These are phyloP conservation scores for Aspidiotus rigidus DNA, from an alignment of 2,888 invertebrate species.

Conservation along the genomic window DNA sequence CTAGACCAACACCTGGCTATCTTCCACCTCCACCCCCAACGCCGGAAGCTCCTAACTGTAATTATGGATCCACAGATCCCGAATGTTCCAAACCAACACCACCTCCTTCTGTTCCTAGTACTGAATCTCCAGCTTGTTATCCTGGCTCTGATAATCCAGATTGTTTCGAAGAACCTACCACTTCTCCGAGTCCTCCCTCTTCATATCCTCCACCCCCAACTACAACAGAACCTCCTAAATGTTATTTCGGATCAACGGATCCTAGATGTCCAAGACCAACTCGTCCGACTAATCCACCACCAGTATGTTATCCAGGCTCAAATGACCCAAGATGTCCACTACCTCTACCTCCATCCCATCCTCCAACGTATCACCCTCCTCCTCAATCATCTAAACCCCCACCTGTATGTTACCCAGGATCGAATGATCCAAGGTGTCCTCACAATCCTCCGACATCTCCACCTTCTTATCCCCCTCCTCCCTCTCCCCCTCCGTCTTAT, in stretches of 20 bases:
- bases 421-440: conserved; percentile 34
- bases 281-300: conserved; percentile 41
- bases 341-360: conserved; percentile 30
- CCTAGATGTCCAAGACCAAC: conserved; percentile 39
- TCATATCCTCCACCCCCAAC: conserved; percentile 31
- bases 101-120: conserved; percentile 36
- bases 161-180: conserved; percentile 39
- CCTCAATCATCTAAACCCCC: conserved; percentile 39
- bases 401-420: conserved; percentile 33
- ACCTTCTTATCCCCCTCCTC: conserved; percentile 39
- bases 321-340: conserved; percentile 41
- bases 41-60: conserved; percentile 39
- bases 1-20: conserved; percentile 9
- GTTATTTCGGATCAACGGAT: conserved; percentile 38
- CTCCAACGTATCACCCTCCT: conserved; percentile 39
- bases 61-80: conserved; percentile 42
- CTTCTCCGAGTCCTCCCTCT: conserved; percentile 36
- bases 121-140: conserved; percentile 39
- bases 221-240: conserved; percentile 36
- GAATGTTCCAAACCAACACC: conserved; percentile 38
- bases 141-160: conserved; percentile 41
- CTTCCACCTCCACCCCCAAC: conserved; percentile 20
- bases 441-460: conserved; percentile 33
- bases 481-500: conserved; percentile 35
- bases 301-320: conserved; percentile 39